Evolutionary conservation across 2,888 invertebrate genomes (phyloP).

Genomic region (Agrilus mali): DNA sequence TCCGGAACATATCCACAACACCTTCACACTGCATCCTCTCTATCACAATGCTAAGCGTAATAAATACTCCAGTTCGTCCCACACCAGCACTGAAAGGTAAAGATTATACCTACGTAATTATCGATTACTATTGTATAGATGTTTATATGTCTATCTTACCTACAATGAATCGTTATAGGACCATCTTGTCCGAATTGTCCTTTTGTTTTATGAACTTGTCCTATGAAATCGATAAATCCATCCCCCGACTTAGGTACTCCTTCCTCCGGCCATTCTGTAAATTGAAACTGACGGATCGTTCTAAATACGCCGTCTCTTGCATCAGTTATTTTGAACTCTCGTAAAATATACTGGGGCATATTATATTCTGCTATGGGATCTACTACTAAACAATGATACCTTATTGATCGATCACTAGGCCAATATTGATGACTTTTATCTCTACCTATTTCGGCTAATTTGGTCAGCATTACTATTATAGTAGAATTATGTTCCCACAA

Average conservation of each 20-base stretch:
- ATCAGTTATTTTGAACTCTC: conserved; percentile 99
- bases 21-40: conserved; percentile 99
- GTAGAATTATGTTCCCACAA: conserved; percentile 99
- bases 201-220: conserved; percentile 99
- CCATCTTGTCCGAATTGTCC: conserved; percentile 99
- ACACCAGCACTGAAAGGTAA: conserved; percentile 77
- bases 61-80: conserved; percentile 97
- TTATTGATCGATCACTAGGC: conserved; percentile 94
- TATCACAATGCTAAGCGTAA: conserved; percentile 92
- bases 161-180: conserved; percentile 97
- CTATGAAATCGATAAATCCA: conserved; percentile 98
- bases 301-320: conserved; percentile 93
- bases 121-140: neutral
- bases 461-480: conserved; percentile 97
- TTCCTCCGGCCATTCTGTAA: conserved; percentile 93
- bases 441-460: conserved; percentile 94
- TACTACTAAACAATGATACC: conserved; percentile 96
- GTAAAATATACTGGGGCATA: conserved; percentile 97
- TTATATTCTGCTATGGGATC: conserved; percentile 99
- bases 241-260: conserved; percentile 97
- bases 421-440: conserved; percentile 99
- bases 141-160: conserved; percentile 35
- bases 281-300: conserved; percentile 92
- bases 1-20: conserved; percentile 98
- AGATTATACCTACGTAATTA: conserved; percentile 1